A percentile compares a stretch with the other conserved stretches of the same genome.
phyloP scores from a whole-genome alignment of 2,888 invertebrate genomes.

The Melanophora roralis region DNA sequence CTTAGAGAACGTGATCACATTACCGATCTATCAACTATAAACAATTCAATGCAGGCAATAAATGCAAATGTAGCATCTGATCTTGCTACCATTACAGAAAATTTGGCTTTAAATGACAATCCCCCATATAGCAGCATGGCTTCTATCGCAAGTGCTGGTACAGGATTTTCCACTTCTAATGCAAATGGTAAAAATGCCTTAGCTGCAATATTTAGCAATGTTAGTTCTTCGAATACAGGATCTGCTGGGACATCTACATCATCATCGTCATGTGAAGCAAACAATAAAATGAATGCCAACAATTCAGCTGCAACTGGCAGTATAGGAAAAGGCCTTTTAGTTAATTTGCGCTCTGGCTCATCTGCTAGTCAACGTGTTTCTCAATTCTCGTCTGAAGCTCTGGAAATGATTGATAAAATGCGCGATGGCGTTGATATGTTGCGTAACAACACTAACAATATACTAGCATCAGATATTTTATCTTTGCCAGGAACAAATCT shows the following conservation, averaged over 20 bases:
- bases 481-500: constrained; percentile 78
- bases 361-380: constrained; percentile 69
- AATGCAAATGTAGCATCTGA: constrained; percentile 80
- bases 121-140: constrained; percentile 59
- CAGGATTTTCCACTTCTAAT: constrained; percentile 78
- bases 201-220: constrained; percentile 68
- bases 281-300: constrained; percentile 77
- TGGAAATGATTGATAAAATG: constrained; percentile 83
- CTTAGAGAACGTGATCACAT: constrained; percentile 79
- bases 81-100: constrained; percentile 92
- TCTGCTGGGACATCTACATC: constrained; percentile 49
- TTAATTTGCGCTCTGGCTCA: constrained; percentile 69
- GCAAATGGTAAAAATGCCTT: constrained; percentile 78
- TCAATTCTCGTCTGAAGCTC: constrained; percentile 79
- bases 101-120: constrained; percentile 82
- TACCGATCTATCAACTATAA: constrained; percentile 84
- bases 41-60: constrained; percentile 83
- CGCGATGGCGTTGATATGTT: constrained; percentile 84
- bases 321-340: constrained; percentile 74
- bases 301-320: constrained; percentile 72
- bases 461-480: constrained; percentile 84
- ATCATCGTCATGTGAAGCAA: constrained; percentile 71
- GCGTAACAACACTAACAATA: constrained; percentile 88
- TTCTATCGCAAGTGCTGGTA: constrained; percentile 29
- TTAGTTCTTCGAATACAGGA: constrained; percentile 73